A percentile compares a stretch with the other conserved stretches of the same genome.
Conservation (phyloP, 92 coral and sea anemone genomes). For the Epizoanthus ramosus region DNA sequence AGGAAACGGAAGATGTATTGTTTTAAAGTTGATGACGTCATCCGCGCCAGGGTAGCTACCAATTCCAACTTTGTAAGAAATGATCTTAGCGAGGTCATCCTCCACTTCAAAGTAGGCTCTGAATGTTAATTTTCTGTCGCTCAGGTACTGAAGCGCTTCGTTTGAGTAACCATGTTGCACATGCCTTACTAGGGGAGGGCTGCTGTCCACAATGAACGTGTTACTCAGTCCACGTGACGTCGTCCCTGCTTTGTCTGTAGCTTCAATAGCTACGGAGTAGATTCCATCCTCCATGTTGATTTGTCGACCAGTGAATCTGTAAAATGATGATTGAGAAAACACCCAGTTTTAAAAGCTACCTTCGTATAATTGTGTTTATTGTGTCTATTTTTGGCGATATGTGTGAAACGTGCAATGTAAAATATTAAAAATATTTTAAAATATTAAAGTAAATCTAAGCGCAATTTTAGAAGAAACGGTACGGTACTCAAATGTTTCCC, state of each 20-base stretch:
- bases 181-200: slow-evolving; percentile 67
- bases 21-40: slow-evolving; percentile 67
- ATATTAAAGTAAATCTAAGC: too few relatives aligned
- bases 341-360: too few relatives aligned
- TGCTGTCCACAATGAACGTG: slow-evolving; percentile 89
- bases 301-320: slow-evolving; percentile 74
- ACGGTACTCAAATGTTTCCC: too few relatives aligned
- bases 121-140: slow-evolving; percentile 45
- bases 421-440: too few relatives aligned
- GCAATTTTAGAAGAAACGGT: too few relatives aligned
- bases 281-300: slow-evolving; percentile 81
- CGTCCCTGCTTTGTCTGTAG: slow-evolving; percentile 88
- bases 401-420: too few relatives aligned
- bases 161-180: slow-evolving; percentile 83
- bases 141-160: slow-evolving; percentile 44
- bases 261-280: slow-evolving; percentile 86
- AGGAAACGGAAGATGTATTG: slow-evolving; percentile 45
- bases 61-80: slow-evolving; percentile 76
- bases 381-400: too few relatives aligned
- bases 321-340: not conserved
- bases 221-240: slow-evolving; percentile 73
- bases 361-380: not conserved
- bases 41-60: slow-evolving; percentile 92
- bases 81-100: slow-evolving; percentile 83
- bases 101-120: slow-evolving; percentile 74